A percentile compares a stretch with the other conserved stretches of the same genome.
These are phyloP conservation scores for Pollicipes pollicipes DNA, from an alignment of 1,140 invertebrate species.

Conservation along the genomic window DNA sequence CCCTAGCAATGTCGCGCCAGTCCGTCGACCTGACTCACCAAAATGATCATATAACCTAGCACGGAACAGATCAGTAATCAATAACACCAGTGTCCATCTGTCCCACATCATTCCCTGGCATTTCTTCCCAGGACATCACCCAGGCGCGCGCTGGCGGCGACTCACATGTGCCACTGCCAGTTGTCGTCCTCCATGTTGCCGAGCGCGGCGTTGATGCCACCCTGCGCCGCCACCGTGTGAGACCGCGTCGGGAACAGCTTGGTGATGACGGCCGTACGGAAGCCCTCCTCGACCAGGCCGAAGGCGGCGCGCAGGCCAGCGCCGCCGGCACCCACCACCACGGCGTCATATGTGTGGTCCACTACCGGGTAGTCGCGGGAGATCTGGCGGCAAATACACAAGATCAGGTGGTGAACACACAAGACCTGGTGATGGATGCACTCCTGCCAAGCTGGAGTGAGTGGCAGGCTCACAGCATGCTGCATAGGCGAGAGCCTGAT, in stretches of 20 bases:
- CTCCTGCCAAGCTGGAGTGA: no score
- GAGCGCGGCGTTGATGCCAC: constrained; percentile 85
- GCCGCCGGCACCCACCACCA: constrained; percentile 92
- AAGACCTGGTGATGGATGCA: no score
- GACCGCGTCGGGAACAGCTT: constrained; percentile 92
- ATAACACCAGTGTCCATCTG: no score
- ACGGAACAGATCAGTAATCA: no score
- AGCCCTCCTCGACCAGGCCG: constrained; percentile 43
- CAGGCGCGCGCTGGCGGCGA: not conserved
- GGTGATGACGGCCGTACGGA: constrained; percentile 88
- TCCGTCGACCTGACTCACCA: no score
- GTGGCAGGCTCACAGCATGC: no score
- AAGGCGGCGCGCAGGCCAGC: constrained; percentile 40
- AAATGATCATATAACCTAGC: no score
- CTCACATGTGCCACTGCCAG: constrained; percentile 85
- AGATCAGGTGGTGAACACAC: no score
- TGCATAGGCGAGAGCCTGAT: no score
- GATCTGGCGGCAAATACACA: constrained; percentile 19
- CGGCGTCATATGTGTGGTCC: constrained; percentile 88
- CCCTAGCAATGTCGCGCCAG: no score
- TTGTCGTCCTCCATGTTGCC: constrained; percentile 77
- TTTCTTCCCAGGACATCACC: not conserved
- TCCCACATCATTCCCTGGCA: no score
- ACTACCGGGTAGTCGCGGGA: constrained; percentile 60
- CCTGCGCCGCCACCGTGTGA: constrained; percentile 93